Evolutionary conservation across 1,140 invertebrate species (phyloP), one percentile per base, ranked within the genome.

Genomic region (Hestina assimilis): DNA sequence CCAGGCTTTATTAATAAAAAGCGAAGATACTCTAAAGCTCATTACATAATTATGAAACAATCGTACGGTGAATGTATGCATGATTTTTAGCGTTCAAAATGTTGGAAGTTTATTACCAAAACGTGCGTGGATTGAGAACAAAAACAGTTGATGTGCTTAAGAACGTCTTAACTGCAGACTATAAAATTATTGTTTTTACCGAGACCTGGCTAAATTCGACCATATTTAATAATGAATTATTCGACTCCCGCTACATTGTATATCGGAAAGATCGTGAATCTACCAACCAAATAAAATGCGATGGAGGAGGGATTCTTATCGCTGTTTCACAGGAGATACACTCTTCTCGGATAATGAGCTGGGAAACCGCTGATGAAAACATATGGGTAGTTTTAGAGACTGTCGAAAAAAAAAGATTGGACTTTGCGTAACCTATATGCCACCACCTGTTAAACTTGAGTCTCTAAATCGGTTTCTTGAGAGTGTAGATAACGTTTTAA

Each of bases 121-220:
- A 53, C 4, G 40, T 54, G 19, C 23, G 51, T 8, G 40, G 40
- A 2, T 33, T 54, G n/a, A 20, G 51, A 45, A 40, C 48, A n/a
- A 53, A 53, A 33, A 53, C 50, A 15, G 28, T 42, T 12, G 50
- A 42, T 14, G 17, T 53, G n/a, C 17, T 21, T 12, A 29, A 17
- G 17, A 53, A 42, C 23, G 31, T 53, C 2, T 31, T 42, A 28
- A 29, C 31, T 20, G 12, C 35, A 3, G 26, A 53, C 31, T 53
- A 42, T 31, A 21, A 15, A 5, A 3, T 54, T 11, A 54, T 54
- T 31, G 52, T 31, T 12, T 45, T 54, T 11, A 45, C 52, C 9
- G 52, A 54, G 38, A 54, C 38, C 8, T 54, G 51, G 41, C 14
- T 45, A n/a, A 31, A 43, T 31, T 31, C 28, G 11, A 31, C n/a